phyloP scores from a whole-genome alignment of 2,113 vertebrate genomes.

The Oncorhynchus nerka region DNA sequence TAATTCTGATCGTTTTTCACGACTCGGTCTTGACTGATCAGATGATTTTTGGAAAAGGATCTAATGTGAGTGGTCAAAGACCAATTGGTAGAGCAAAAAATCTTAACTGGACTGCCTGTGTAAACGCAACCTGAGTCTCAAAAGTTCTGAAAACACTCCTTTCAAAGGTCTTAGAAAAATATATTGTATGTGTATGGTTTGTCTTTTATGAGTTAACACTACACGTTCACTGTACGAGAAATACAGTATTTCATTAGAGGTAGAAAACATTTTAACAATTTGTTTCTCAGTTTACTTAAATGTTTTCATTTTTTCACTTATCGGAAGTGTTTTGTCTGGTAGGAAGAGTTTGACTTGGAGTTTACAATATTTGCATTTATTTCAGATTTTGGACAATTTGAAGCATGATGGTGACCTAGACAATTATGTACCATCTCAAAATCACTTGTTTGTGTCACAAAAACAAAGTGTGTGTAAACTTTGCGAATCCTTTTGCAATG shows the following conservation, averaged over 20 bases:
- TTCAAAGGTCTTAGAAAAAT: not conserved
- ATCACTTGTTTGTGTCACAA: not conserved
- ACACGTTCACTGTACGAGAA: slow-evolving; percentile 14
- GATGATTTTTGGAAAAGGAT: too few species aligned
- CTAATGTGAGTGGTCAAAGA: too few species aligned
- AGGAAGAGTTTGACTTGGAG: not conserved
- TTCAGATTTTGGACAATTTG: not conserved
- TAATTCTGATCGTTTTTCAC: too few species aligned
- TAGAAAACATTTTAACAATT: not conserved
- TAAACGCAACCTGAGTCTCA: not conserved
- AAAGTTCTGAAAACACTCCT: not conserved
- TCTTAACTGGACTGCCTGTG: too few species aligned
- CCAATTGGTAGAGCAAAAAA: too few species aligned
- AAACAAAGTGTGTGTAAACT: not conserved
- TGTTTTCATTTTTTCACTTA: not conserved
- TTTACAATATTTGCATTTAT: not conserved
- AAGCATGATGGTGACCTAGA: not conserved
- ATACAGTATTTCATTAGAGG: not conserved
- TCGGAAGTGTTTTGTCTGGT: not conserved
- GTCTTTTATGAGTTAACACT: not conserved
- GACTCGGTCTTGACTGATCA: too few species aligned
- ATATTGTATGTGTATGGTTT: not conserved
- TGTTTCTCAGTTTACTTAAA: not conserved
- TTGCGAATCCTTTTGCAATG: not conserved
- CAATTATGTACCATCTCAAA: not conserved